Base-by-base conservation (phyloP, 1,140 invertebrate species). In the Mylabris phalerata region DNA sequence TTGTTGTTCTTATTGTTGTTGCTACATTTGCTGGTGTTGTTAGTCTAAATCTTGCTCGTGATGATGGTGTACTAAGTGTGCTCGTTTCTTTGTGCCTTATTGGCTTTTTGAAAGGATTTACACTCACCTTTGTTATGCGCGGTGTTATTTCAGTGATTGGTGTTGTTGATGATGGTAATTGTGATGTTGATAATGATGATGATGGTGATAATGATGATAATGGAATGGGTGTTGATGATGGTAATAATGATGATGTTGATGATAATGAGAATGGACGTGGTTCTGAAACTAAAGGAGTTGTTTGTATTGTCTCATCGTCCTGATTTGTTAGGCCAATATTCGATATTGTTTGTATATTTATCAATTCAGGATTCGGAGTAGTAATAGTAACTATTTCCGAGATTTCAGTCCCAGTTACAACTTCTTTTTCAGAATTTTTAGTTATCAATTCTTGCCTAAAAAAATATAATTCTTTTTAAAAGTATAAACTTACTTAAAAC, bases 61-160 rank as follows among this genome's bases (percentile, higher is more conserved):
- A 60, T 51, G 70, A 13, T 51, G 40, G 44, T 51, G 11, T 40
- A 42, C 48, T 50, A 58, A 50, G 44, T 27, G 75, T 77, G 77
- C 54, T 67, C 25, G 62, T 73, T 73, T 70, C 11, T 54, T 62
- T 65, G 32, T 38, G 39, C 43, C 59, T 60, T 56, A 61, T 60
- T 60, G 67, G 46, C 63, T 58, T 56, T 59, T 64, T 61, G 63
- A 5, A 7, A 5, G 32, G 7, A 32, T 32, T 54, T 56, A 62
- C 62, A 71, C 70, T 69, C 67, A 71, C 70, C 70, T 75, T 72
- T 26, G 67, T 60, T 42, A 64, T 62, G 62, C 66, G 63, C 42
- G 73, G 69, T 26, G 72, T 62, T 32, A 69, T 68, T 66, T 80
- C 77, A 44, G 73, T 71, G 61, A 71, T 72, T 42, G 75, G 65